These are phyloP conservation scores for Ascaphus truei DNA, from an alignment of 2,113 vertebrate genomes.

Conservation along the genomic window DNA sequence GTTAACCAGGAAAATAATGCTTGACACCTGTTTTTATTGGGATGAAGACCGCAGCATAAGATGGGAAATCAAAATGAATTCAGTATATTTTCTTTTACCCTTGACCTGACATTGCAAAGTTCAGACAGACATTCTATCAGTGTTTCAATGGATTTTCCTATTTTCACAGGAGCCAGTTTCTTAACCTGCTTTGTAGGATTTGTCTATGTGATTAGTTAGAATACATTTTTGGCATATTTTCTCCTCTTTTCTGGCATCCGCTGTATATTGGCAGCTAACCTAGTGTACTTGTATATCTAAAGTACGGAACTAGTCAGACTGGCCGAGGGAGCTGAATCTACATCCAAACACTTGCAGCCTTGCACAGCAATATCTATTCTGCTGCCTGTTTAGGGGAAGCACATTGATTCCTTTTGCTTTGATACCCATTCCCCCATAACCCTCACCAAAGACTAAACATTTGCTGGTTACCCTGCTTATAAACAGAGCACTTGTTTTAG, in stretches of 20 bases:
- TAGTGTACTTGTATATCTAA: not conserved
- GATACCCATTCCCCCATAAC: not conserved
- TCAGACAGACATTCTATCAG: no score
- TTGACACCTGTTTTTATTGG: no score
- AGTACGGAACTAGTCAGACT: constrained; percentile 1
- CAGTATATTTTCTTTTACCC: no score
- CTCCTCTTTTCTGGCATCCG: not conserved
- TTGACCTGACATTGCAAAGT: no score
- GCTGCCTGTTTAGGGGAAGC: not conserved
- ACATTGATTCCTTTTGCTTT: not conserved
- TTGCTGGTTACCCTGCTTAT: not conserved
- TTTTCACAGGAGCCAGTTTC: no score
- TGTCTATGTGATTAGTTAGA: no score
- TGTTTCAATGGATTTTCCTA: no score
- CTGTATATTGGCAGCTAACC: not conserved
- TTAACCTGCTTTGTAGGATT: no score
- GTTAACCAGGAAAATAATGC: no score
- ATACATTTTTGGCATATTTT: not conserved
- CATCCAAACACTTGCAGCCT: not conserved
- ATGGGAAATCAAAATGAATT: no score
- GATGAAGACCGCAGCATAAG: no score
- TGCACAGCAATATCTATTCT: not conserved
- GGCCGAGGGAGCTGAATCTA: not conserved
- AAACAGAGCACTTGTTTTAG: constrained; percentile 21
- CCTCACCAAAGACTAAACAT: not conserved